Percentiles rank a stretch among this genome's conserved stretches.
Evolutionary conservation across 2,113 vertebrate genomes (phyloP).

Genomic region (Dasypus novemcinctus): DNA sequence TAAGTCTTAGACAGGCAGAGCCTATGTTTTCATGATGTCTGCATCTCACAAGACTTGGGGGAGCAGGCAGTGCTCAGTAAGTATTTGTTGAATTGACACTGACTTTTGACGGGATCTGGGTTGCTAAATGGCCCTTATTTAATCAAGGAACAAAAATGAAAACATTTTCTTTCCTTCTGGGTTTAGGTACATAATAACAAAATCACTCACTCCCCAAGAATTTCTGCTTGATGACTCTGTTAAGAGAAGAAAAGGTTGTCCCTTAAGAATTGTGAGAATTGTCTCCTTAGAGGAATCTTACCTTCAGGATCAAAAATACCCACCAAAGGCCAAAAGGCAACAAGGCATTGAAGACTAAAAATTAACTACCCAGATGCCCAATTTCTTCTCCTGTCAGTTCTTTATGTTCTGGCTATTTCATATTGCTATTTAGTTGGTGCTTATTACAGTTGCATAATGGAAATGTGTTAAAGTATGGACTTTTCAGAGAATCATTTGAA

Average conservation of each 20-base stretch:
- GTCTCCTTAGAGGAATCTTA: neutral
- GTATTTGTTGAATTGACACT: neutral
- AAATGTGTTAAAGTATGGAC: constrained; percentile 47
- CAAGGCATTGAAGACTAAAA: constrained; percentile 33
- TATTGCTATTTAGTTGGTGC: constrained; percentile 47
- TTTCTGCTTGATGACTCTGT: neutral
- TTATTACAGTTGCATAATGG: constrained; percentile 61
- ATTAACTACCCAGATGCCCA: neutral
- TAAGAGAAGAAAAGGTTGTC: neutral
- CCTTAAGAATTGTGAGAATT: neutral
- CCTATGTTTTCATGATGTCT: neutral
- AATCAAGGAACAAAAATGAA: constrained; percentile 27
- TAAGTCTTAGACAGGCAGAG: neutral
- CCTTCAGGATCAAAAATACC: neutral
- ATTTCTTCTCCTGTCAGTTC: constrained; percentile 3
- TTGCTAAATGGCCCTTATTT: neutral
- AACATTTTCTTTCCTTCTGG: neutral
- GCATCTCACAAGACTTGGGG: neutral
- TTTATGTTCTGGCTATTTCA: constrained; percentile 44
- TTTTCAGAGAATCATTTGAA: constrained; percentile 61
- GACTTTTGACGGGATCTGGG: neutral
- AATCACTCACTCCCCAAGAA: neutral
- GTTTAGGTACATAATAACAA: neutral
- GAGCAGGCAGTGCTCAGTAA: neutral
- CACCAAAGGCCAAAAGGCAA: neutral